Evolutionary conservation across 2,113 vertebrate species (phyloP), one percentile per base, ranked within the genome.

Genomic region (Rhynchomys soricoides): DNA sequence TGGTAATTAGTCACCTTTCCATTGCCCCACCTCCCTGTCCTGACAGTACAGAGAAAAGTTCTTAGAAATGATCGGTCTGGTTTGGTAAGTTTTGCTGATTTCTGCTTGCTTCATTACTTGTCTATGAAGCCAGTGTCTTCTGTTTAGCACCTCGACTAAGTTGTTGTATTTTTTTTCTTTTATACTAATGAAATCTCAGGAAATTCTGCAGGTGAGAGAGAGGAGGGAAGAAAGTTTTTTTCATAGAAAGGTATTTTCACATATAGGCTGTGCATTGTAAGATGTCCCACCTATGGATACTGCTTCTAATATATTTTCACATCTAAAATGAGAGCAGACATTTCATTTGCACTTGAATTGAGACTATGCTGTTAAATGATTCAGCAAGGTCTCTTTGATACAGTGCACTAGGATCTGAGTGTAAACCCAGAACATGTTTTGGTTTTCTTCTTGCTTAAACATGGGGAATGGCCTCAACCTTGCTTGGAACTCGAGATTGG

Each of bases 391-490:
- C 45, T 66, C 43, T 34, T 21, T 50, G 68, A 48, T 1, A 43
- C 55, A 73, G 7, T 81, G 8, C 34, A 13, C 17, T 82, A 37
- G 50, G 75, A n/a, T 70, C 78, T n/a, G n/a, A 91, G 55, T 15
- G 48, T 24, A 19, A 48, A 17, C 26, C 34, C 73, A 52, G 50
- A 55, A 45, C 70, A 11, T 22, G 0, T 37, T 66, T 74, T 77
- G n/a, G 16, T 50, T 90, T 95, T 75, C 37, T 66, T 92, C 50
- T 66, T 75, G n/a, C 26, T 21, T 68, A 48, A 22, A n/a, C 7
- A 3, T 17, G 10, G 5, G 1, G 1, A 5, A 8, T 59, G 29
- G 8, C 16, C n/a, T 64, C 2, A 17, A 5, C 37, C 19, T 52
- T 57, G 4, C 45, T 29, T 29, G 50, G 24, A 79, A 37, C 50